These are phyloP conservation scores for Ceyx melanurus DNA, from an alignment of 2,113 vertebrate species.

Conservation along the genomic window DNA sequence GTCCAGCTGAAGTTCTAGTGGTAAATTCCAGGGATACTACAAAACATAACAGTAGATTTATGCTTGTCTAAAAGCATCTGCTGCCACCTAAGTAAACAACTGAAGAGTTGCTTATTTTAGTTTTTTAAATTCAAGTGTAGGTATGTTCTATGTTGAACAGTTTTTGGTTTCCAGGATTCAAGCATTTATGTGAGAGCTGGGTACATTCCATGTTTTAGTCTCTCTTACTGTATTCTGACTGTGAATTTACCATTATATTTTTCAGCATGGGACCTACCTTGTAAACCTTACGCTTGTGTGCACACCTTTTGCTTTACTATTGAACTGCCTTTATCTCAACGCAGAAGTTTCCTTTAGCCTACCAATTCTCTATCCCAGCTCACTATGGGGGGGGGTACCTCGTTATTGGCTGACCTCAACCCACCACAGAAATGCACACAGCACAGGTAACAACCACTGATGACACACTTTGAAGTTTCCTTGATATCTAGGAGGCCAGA, in stretches of 20 bases:
- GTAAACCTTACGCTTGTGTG: background rate
- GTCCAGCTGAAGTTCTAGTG: background rate
- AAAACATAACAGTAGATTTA: background rate
- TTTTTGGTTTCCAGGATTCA: background rate
- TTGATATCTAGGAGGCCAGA: background rate
- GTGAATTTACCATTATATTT: background rate
- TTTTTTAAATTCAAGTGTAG: background rate
- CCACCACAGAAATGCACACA: background rate
- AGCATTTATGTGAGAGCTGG: background rate
- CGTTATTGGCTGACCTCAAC: background rate
- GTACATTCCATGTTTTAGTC: background rate
- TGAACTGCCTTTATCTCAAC: background rate
- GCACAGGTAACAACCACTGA: background rate
- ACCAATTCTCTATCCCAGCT: rapidly evolving
- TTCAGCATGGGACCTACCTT: background rate
- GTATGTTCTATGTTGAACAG: background rate
- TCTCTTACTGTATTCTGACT: background rate
- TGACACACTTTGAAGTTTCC: background rate
- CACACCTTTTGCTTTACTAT: background rate
- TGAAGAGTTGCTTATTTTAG: background rate
- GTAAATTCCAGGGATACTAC: background rate
- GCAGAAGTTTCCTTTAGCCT: background rate
- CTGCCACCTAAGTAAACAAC: background rate
- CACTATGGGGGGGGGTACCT: no score
- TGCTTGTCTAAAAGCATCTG: background rate